Evolutionary conservation across 2,888 invertebrate species (phyloP).

Genomic region (Rotaria socialis): DNA sequence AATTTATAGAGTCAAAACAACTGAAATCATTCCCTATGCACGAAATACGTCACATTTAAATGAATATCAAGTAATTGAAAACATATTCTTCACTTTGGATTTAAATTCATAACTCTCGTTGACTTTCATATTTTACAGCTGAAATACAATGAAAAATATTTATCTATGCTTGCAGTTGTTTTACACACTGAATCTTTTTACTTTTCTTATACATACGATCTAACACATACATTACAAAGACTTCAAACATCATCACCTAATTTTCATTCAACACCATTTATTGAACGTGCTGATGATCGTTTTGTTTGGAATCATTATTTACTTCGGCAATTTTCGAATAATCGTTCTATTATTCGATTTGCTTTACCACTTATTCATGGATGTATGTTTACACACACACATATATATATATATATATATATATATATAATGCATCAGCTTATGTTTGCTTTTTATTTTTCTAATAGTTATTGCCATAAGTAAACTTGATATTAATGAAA

Average conservation of each 20-base stretch:
- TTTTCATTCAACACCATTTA: conserved; percentile 42
- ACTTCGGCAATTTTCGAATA: conserved; percentile 70
- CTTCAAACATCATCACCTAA: conserved; percentile 44
- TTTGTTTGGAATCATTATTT: conserved; percentile 90
- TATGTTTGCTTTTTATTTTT: background rate
- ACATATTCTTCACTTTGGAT: background rate
- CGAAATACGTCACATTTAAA: conserved; percentile 39
- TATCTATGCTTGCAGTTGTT: conserved; percentile 76
- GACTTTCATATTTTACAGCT: background rate
- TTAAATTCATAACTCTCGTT: background rate
- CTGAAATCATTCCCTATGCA: conserved; percentile 38
- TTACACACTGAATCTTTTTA: conserved; percentile 80
- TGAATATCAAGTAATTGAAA: conserved; percentile 38
- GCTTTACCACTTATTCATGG: conserved; percentile 85
- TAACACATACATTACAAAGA: conserved; percentile 80
- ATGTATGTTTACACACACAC: conserved; percentile 63
- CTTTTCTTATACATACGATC: conserved; percentile 86
- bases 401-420: background rate
- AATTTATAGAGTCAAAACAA: conserved; percentile 42
- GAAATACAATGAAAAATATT: conserved; percentile 69
- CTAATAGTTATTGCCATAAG: conserved; percentile 70
- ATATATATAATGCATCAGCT: background rate
- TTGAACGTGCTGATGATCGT: conserved; percentile 68
- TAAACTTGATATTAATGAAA: conserved; percentile 73
- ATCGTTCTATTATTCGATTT: conserved; percentile 66